phyloP scores from a whole-genome alignment of 2,888 invertebrate species.

The Hermaeophaga mercurialis region DNA sequence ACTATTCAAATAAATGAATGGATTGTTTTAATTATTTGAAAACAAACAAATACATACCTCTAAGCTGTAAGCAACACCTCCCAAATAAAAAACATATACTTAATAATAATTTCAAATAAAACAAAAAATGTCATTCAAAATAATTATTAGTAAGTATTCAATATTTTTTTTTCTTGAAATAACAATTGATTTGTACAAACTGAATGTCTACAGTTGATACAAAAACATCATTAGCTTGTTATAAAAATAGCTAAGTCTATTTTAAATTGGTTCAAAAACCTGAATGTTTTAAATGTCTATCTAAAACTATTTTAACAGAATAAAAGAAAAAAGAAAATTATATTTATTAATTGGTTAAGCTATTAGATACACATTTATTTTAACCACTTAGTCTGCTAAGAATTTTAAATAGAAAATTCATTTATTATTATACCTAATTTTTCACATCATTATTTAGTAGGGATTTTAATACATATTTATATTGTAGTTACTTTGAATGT shows the following conservation, averaged over 20 bases:
- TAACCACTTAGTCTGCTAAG: too few species aligned
- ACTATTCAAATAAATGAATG: too few species aligned
- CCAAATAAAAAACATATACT: neutral
- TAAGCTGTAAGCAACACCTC: neutral
- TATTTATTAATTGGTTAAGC: neutral
- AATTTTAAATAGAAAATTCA: too few species aligned
- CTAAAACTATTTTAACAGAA: slow-evolving; percentile 2
- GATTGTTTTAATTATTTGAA: too few species aligned
- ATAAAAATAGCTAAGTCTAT: slow-evolving; percentile 22
- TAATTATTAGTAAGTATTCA: too few species aligned
- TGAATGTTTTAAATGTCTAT: slow-evolving; percentile 12
- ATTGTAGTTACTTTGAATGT: too few species aligned
- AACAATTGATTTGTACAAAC: neutral
- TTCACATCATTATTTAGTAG: too few species aligned
- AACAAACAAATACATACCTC: slow-evolving; percentile 13
- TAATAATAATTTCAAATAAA: slow-evolving; percentile 17
- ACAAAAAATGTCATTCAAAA: neutral
- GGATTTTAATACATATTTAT: too few species aligned
- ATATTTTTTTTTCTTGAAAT: too few species aligned
- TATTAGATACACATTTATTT: neutral
- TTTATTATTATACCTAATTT: too few species aligned
- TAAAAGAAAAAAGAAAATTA: neutral
- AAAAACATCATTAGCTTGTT: slow-evolving; percentile 14
- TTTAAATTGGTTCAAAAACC: slow-evolving; percentile 20
- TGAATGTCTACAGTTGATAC: slow-evolving; percentile 12